Percentiles rank a stretch among this genome's conserved stretches.
These are phyloP conservation scores for Muscicapa striata DNA, from an alignment of 2,797 vertebrate genomes.

Conservation along the genomic window DNA sequence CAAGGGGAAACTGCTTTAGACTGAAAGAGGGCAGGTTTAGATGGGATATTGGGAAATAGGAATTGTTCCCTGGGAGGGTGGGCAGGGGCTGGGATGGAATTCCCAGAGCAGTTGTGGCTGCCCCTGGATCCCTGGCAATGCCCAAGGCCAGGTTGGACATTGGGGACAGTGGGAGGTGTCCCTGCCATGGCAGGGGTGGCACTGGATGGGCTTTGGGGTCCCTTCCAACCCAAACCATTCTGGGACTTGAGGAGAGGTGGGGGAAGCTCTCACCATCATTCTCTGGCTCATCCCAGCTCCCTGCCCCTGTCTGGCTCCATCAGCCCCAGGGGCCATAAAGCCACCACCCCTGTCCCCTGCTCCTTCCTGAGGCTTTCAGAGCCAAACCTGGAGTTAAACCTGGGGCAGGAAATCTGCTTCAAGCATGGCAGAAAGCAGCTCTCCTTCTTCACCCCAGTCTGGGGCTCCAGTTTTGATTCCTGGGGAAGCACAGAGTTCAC, in stretches of 20 bases:
- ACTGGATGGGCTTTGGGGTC: accelerated
- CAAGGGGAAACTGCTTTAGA: neutral
- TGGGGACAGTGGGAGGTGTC: neutral
- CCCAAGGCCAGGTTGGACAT: accelerated
- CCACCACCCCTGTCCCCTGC: neutral
- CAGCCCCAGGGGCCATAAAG: neutral
- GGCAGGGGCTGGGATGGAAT: accelerated
- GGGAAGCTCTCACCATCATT: neutral
- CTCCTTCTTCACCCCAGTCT: neutral
- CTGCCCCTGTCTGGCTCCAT: neutral
- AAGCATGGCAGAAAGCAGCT: neutral
- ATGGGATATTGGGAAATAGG: neutral
- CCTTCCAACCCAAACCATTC: neutral
- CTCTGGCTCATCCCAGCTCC: neutral
- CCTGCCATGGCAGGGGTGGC: neutral
- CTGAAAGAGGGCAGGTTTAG: neutral
- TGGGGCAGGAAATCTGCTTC: neutral
- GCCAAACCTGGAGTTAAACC: neutral
- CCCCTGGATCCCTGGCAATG: neutral
- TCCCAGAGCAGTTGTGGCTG: neutral
- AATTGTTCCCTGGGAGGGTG: neutral
- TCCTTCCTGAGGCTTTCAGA: neutral
- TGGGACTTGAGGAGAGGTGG: too few relatives aligned
- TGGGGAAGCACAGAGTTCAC: neutral
- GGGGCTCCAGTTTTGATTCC: neutral